Conservation (phyloP, 1,140 invertebrate genomes). For the Holcopasites calliopsidis region DNA sequence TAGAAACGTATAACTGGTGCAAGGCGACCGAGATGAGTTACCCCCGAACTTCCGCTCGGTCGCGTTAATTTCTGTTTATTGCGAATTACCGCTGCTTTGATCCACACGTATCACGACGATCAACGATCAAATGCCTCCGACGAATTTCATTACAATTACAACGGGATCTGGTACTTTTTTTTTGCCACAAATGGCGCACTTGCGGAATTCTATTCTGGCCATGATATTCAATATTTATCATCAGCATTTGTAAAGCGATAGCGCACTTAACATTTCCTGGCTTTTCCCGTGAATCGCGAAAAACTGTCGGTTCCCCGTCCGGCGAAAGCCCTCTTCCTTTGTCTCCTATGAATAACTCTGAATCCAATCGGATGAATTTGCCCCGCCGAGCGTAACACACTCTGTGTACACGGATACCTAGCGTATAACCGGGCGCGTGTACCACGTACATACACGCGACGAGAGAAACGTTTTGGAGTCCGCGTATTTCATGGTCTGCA, state of each 20-base stretch:
- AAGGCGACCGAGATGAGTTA: constrained; percentile 59
- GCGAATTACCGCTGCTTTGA: constrained; percentile 3
- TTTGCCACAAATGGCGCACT: too few relatives aligned
- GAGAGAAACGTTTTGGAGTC: constrained; percentile 29
- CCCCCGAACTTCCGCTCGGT: constrained; percentile 65
- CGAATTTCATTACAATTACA: constrained; percentile 6
- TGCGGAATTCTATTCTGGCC: too few relatives aligned
- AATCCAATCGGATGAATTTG: constrained; percentile 71
- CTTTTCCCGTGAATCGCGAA: not conserved
- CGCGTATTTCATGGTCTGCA: constrained; percentile 76
- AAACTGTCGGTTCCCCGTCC: constrained; percentile 22
- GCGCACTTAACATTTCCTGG: not conserved
- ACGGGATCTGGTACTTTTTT: too few relatives aligned
- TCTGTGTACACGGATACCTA: constrained; percentile 1
- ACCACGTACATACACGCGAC: constrained; percentile 11
- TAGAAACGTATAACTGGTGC: constrained; percentile 66
- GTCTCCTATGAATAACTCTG: constrained; percentile 49
- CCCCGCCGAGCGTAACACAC: constrained; percentile 57
- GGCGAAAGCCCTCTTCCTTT: too few relatives aligned
- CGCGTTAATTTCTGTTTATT: constrained; percentile 49
- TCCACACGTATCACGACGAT: too few relatives aligned
- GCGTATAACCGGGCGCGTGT: not conserved
- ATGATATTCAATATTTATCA: too few relatives aligned
- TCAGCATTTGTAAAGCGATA: too few relatives aligned
- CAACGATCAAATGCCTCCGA: not conserved